Base-by-base conservation (phyloP, 2,797 vertebrate species). In the Rhinella marina region DNA sequence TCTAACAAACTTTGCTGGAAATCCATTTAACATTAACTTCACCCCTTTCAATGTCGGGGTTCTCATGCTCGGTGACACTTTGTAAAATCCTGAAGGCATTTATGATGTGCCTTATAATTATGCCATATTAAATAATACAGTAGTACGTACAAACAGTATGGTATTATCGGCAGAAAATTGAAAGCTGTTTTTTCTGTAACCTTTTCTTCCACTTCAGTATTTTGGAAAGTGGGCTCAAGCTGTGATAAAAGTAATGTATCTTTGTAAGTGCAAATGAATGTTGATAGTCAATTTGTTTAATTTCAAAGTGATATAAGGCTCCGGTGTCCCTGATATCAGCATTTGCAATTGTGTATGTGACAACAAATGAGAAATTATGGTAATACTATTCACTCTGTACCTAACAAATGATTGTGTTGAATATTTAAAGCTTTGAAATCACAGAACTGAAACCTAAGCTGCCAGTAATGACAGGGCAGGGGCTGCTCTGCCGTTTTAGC, bases 271-370 rank as follows among this genome's bases (percentile, higher is more conserved):
- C 88, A 91, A 75, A 90, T 80, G 88, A 86, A 91, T 88, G 52
- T 64, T 83, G 29, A 19, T 85, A 52, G 70, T 68, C 83, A 50
- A 89, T 81, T 91, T 92, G 70, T 89, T 90, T 90, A 75, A 77
- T 90, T 88, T 88, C 59, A 75, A 48, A 32, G 64, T 84, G 89
- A 72, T 64, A 82, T 56, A 72, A 82, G 12, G 25, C 25, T 17
- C 50, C 83, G 23, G 16, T 77, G 68, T 86, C 83, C 82, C 72
- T 50, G 78, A 83, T 91, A 92, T 92, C 91, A 91, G 92, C 88
- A 92, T 89, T 91, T 89, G 90, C 90, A 92, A 92, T 84, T 79
- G 73, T 83, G 59, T 84, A 87, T 70, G 82, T 87, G 88, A 54
- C 90, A 73, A 84, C 12, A 48, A 0, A 0, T 27, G 21, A 84